Percentiles rank a stretch among this genome's conserved stretches.
These are phyloP conservation scores for Mesorhabditis spiculigera DNA, from an alignment of 2,888 invertebrate genomes.

Conservation along the genomic window DNA sequence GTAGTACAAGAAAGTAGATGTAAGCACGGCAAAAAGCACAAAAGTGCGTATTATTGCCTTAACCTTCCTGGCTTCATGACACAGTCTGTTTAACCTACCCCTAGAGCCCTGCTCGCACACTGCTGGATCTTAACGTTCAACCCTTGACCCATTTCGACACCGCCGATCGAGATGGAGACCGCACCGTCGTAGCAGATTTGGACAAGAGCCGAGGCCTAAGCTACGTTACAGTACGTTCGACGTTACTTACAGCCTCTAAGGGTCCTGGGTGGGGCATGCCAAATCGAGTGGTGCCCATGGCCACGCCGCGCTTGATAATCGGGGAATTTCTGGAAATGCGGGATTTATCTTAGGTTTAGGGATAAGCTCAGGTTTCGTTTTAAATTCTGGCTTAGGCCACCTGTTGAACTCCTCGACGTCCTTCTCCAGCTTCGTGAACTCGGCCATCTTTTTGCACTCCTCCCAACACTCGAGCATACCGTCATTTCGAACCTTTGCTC, in stretches of 20 bases:
- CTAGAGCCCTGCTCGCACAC: conserved; percentile 75
- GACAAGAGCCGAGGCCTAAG: conserved; percentile 76
- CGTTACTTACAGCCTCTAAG: conserved; percentile 63
- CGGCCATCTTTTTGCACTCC: conserved; percentile 72
- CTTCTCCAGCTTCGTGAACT: conserved; percentile 67
- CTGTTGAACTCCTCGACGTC: conserved; percentile 73
- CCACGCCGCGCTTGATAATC: conserved; percentile 76
- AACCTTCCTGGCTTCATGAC: too few relatives aligned
- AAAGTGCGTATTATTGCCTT: too few relatives aligned
- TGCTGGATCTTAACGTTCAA: conserved; percentile 86
- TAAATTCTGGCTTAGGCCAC: conserved; percentile 59
- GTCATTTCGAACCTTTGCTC: conserved; percentile 16
- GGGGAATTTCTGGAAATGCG: conserved; percentile 10
- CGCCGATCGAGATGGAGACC: conserved; percentile 76
- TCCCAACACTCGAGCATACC: conserved; percentile 70
- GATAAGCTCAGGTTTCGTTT: conserved; percentile 3
- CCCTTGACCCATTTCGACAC: conserved; percentile 94
- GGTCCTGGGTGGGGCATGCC: conserved; percentile 68
- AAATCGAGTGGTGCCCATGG: conserved; percentile 78
- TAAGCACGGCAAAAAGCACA: too few relatives aligned
- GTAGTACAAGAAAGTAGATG: not conserved
- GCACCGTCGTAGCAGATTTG: conserved; percentile 79
- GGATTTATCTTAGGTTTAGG: not conserved
- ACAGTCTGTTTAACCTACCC: conserved; percentile 65
- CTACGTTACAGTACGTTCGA: not conserved